Conservation (phyloP, 2,888 invertebrate species). For the Antheraea assamensis region DNA sequence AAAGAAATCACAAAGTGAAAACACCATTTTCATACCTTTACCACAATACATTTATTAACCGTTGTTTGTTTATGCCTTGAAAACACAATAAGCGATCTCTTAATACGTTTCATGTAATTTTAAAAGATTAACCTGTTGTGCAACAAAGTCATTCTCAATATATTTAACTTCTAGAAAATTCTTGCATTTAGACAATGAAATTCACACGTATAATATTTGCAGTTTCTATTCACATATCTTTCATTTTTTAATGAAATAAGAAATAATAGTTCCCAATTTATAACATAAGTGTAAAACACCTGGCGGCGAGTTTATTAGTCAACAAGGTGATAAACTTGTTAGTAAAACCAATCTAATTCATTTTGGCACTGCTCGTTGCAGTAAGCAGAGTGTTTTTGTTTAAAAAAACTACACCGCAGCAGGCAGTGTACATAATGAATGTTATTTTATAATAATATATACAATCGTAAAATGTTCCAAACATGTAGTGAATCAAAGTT, state of each 20-base stretch:
- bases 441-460: background rate
- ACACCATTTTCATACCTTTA: background rate
- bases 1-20: background rate
- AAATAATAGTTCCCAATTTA: background rate
- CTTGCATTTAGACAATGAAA: background rate
- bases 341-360: background rate
- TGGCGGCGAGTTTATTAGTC: background rate
- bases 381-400: background rate
- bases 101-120: background rate
- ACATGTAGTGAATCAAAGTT: background rate
- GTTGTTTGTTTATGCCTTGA: background rate
- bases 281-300: background rate
- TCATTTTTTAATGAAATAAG: background rate
- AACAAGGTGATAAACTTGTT: background rate
- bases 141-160: background rate
- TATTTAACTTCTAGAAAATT: background rate
- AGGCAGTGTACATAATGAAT: background rate
- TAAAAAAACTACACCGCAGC: no score
- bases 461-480: conserved; percentile 11
- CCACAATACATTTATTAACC: background rate
- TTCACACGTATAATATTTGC: background rate
- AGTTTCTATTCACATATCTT: background rate
- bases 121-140: background rate
- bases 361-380: background rate
- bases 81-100: background rate